Conservation (phyloP, 2,797 vertebrate species). For the Macroramphosus scolopax region DNA sequence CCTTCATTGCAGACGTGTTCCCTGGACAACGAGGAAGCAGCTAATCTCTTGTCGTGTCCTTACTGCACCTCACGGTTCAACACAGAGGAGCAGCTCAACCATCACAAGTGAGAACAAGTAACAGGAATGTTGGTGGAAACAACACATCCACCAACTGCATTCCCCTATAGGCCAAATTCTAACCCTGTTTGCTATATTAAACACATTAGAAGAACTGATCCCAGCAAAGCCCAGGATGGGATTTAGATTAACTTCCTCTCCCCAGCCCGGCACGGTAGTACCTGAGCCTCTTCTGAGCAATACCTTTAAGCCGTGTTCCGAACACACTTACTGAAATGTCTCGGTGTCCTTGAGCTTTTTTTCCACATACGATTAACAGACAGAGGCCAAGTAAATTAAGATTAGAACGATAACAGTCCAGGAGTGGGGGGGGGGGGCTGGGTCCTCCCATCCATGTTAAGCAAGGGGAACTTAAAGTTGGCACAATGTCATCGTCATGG, state of each 20-base stretch:
- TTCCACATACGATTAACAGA: constrained; percentile 65
- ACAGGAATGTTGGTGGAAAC: neutral
- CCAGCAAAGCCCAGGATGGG: constrained; percentile 32
- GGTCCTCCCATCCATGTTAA: constrained; percentile 26
- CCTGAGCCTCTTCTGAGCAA: constrained; percentile 46
- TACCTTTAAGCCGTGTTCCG: constrained; percentile 51
- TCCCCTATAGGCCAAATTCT: constrained; percentile 9
- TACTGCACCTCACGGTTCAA: constrained; percentile 87
- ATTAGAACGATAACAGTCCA: constrained; percentile 49
- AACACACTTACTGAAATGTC: constrained; percentile 45
- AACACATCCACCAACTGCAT: neutral
- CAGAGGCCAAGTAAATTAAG: constrained; percentile 63
- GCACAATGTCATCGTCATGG: too few relatives aligned
- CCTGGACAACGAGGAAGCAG: constrained; percentile 57
- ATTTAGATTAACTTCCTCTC: constrained; percentile 51
- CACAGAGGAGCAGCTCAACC: constrained; percentile 79
- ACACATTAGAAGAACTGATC: constrained; percentile 28
- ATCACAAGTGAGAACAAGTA: constrained; percentile 74
- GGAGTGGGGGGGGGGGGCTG: constrained; percentile 15
- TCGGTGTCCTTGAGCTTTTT: constrained; percentile 54
- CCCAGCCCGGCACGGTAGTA: constrained; percentile 33
- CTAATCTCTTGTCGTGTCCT: constrained; percentile 77
- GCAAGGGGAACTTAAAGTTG: neutral
- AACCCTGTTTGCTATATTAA: constrained; percentile 32
- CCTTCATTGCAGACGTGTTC: constrained; percentile 45